Evolutionary conservation across 1,140 invertebrate genomes (phyloP).

Genomic region (Zaprionus camerounensis): DNA sequence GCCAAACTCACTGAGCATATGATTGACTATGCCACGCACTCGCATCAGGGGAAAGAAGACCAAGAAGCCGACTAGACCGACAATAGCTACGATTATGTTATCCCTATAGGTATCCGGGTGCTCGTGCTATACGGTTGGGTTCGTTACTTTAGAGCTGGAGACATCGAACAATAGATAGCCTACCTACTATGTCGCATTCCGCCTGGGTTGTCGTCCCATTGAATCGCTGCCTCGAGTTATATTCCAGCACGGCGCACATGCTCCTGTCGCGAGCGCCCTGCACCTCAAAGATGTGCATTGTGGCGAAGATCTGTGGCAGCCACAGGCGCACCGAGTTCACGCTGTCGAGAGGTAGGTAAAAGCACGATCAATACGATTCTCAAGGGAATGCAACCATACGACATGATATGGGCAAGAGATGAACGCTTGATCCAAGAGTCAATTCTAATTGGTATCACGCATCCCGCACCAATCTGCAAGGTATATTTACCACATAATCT

Average conservation of each 20-base stretch:
- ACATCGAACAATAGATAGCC: slow-evolving; percentile 34
- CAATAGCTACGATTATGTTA: slow-evolving; percentile 60
- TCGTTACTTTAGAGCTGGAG: slow-evolving; percentile 63
- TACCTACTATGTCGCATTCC: slow-evolving; percentile 72
- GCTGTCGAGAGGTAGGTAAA: slow-evolving; percentile 22
- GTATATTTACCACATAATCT: slow-evolving; percentile 58
- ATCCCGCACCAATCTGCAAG: neutral
- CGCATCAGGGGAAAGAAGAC: slow-evolving; percentile 60
- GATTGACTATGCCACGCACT: slow-evolving; percentile 35
- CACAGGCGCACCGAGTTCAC: slow-evolving; percentile 82
- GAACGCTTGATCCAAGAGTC: neutral
- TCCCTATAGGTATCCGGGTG: slow-evolving; percentile 44
- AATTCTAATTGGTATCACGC: neutral
- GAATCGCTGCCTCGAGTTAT: slow-evolving; percentile 22
- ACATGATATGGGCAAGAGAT: neutral
- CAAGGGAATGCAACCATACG: neutral
- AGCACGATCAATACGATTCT: too few species aligned
- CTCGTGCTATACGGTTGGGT: slow-evolving; percentile 37
- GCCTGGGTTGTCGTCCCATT: neutral
- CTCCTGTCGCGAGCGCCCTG: slow-evolving; percentile 85
- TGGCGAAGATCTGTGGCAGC: slow-evolving; percentile 86
- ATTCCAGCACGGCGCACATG: slow-evolving; percentile 72
- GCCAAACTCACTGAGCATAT: slow-evolving; percentile 61
- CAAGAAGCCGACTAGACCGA: slow-evolving; percentile 57
- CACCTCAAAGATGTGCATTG: slow-evolving; percentile 81